phyloP scores from a whole-genome alignment of 1,140 invertebrate genomes.

The Idris sp. region DNA sequence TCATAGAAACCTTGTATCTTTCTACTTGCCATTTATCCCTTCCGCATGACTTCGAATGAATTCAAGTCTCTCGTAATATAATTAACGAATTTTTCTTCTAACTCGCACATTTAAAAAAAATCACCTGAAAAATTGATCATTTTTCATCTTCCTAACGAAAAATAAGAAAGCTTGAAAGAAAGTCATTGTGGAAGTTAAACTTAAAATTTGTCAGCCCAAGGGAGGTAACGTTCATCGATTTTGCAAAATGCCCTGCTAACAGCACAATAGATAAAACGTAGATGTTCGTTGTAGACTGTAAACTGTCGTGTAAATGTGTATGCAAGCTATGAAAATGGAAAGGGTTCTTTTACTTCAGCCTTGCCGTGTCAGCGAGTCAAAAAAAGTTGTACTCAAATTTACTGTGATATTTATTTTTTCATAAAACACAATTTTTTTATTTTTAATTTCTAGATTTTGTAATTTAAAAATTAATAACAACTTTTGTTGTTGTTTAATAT shows the following conservation, averaged over 20 bases:
- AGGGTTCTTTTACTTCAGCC: slow-evolving; percentile 45
- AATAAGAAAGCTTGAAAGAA: too few species aligned
- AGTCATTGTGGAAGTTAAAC: too few species aligned
- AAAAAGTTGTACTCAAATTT: too few species aligned
- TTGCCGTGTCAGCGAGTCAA: slow-evolving; percentile 57
- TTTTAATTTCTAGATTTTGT: too few species aligned
- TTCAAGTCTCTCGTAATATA: slow-evolving; percentile 23
- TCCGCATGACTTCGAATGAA: slow-evolving; percentile 37
- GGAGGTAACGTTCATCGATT: slow-evolving; percentile 44
- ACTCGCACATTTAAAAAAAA: too few species aligned
- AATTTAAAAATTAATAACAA: too few species aligned
- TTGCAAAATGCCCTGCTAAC: slow-evolving; percentile 47
- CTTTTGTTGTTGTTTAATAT: too few species aligned
- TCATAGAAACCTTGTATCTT: slow-evolving; percentile 62
- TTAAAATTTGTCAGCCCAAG: too few species aligned
- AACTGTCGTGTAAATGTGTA: slow-evolving; percentile 37
- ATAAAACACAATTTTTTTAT: too few species aligned
- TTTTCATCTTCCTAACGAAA: too few species aligned
- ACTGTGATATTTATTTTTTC: too few species aligned
- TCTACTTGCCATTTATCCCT: slow-evolving; percentile 59
- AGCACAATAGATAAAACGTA: slow-evolving; percentile 50
- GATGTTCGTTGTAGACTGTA: slow-evolving; percentile 54
- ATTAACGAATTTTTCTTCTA: slow-evolving; percentile 18
- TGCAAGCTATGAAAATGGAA: slow-evolving; percentile 14
- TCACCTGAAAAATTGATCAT: background rate